phyloP scores from a whole-genome alignment of 2,888 invertebrate genomes.

The Hofmannophila pseudospretella region DNA sequence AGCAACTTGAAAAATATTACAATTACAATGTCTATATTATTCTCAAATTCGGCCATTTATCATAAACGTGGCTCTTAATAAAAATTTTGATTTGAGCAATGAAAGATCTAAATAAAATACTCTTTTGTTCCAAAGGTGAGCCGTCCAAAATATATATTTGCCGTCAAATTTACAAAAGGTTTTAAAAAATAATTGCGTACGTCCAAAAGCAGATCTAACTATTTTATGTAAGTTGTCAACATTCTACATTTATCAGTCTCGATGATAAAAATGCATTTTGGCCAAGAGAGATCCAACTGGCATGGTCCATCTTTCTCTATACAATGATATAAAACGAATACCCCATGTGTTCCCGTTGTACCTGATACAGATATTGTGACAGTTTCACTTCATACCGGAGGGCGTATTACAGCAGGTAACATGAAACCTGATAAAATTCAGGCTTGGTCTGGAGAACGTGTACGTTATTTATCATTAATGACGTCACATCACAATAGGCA shows the following conservation, averaged over 20 bases:
- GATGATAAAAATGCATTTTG: slow-evolving; percentile 72
- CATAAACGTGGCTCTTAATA: slow-evolving; percentile 63
- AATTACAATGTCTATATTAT: slow-evolving; percentile 54
- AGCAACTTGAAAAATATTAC: slow-evolving; percentile 58
- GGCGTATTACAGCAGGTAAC: background rate
- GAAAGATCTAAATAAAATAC: slow-evolving; percentile 52
- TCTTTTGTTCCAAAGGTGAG: slow-evolving; percentile 58
- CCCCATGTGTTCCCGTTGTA: slow-evolving; percentile 41
- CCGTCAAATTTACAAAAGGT: slow-evolving; percentile 59
- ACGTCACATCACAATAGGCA: slow-evolving; percentile 29
- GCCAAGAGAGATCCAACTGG: slow-evolving; percentile 70
- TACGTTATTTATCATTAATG: background rate
- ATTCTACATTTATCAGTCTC: slow-evolving; percentile 74
- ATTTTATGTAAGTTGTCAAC: slow-evolving; percentile 61
- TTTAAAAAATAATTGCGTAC: slow-evolving; percentile 63
- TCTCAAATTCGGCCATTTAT: slow-evolving; percentile 55
- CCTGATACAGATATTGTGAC: slow-evolving; percentile 61
- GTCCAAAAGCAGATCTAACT: slow-evolving; percentile 70
- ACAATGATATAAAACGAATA: slow-evolving; percentile 39
- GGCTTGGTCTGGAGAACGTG: background rate
- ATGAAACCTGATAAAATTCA: background rate
- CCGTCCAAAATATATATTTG: slow-evolving; percentile 69
- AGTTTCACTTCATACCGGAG: background rate
- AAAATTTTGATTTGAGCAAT: slow-evolving; percentile 72
- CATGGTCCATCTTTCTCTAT: slow-evolving; percentile 39